Evolutionary conservation across 2,113 vertebrate genomes (phyloP), one percentile per base, ranked within the genome.

Genomic region (Geococcyx californianus): DNA sequence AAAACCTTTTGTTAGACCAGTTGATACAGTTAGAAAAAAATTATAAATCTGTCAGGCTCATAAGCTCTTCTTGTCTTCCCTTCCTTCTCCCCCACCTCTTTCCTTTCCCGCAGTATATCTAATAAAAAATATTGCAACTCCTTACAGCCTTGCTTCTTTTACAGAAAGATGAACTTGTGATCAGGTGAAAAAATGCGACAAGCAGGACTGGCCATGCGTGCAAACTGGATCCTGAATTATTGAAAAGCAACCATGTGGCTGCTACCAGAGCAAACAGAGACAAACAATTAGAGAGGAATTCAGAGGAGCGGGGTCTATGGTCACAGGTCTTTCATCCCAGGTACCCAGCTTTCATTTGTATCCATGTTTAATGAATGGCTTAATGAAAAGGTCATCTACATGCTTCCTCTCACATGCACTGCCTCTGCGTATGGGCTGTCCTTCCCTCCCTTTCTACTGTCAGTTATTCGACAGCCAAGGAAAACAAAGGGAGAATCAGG

Each of bases 181-280:
- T 94, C 62, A 73, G 36, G 82, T 77, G 55, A 87, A 78, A 91
- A 87, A 89, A 92, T 44, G 75, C 0, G 4, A 73, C 54, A 62
- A 76, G 87, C 74, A 89, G 70, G 54, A 73, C 55, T 24, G 33
- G 82, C 82, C 84, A 80, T 67, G 82, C 38, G 1, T 95, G 87
- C 70, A 94, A 51, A 83, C 47, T 11, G 3, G 29, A 59, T 95
- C 70, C 58, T 96, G 90, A 94, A 97, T 96, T 91, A 96, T 90
- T 95, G 81, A 96, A 91, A 91, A 44, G 70, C 90, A 63, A 17
- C 70, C 70, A 55, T 45, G 91, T 69, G 87, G 84, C 73, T 87
- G 75, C 82, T 75, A 83, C 31, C 14, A 3, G 0, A 74, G 89
- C 81, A 93, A 66, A 56, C 45, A 75, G 10, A 56, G 36, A 16